These are phyloP conservation scores for Apodemus agrarius DNA, from an alignment of 2,797 vertebrate species.

Conservation along the genomic window DNA sequence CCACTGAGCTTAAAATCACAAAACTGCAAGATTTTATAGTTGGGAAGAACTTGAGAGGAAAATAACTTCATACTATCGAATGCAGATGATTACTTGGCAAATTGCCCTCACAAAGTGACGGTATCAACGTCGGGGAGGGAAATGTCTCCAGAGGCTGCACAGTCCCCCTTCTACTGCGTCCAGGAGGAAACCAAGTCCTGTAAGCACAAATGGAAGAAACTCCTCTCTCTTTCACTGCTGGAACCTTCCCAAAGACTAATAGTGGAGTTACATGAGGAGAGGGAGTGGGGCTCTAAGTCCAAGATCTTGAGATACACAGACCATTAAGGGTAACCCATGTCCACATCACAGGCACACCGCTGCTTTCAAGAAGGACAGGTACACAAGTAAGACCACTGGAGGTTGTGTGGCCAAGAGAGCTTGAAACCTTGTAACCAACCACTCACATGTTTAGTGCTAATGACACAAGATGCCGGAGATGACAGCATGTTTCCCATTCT, in stretches of 20 bases:
- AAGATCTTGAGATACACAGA: not conserved
- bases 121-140: not conserved
- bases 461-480: not conserved
- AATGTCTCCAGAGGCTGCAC: not conserved
- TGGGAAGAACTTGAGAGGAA: constrained; percentile 30
- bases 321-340: not conserved
- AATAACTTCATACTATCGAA: not conserved
- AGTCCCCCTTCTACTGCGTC: not conserved
- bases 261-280: not conserved
- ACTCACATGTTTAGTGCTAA: not conserved
- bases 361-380: not conserved
- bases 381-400: not conserved
- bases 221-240: not conserved
- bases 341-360: not conserved
- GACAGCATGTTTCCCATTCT: not conserved
- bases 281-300: not conserved
- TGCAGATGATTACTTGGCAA: not conserved
- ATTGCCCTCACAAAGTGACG: constrained; percentile 2
- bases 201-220: not conserved
- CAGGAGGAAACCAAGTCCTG: not conserved
- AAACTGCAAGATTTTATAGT: not conserved
- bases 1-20: not conserved
- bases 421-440: not conserved
- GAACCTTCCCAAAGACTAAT: not conserved
- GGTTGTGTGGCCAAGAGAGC: not conserved